Evolutionary conservation across 2,888 invertebrate species (phyloP), one percentile per base, ranked within the genome.

Genomic region (Scelioninae gen. 1): DNA sequence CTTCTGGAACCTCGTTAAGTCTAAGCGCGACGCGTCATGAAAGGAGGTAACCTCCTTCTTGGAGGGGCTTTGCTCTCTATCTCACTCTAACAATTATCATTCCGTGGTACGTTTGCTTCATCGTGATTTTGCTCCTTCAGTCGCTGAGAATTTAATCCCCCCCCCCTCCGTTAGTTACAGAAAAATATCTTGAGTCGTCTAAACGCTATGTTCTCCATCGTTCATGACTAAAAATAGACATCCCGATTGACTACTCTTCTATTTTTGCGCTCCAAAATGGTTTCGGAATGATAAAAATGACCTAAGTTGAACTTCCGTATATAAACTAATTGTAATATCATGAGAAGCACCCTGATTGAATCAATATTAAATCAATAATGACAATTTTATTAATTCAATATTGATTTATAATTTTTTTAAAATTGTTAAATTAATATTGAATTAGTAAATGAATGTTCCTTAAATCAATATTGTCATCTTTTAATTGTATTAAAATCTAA

Each of bases 1-100:
- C 71, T 82, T 82, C 74, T 82, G 74, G 78, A 84, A 83, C 78
- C 83, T 85, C 84, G 83, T 85, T 85, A 85, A 85, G 80, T 71
- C 62, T 66, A 80, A 78, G 83, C 84, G 82, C 82, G 82, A 75
- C 71, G 72, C 72, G 74, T 66, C 74, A 76, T 75, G 78, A 85
- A 86, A 85, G 80, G 85, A 84, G 86, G 85, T 85, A 85, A 86
- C 86, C 85, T 85, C 85, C 83, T 86, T 85, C 83, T 86, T 83
- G 47, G 45, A 68, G 76, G 76, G 81, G 77, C 80, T 85, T 84
- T 85, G 60, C 45, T 76, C 63, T 78, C 81, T 40, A 31, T 77
- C 71, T 76, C 62, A 51, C 47, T 81, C 63, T 40, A 8, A 74
- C 80, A 78, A 78, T 83, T 75, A 63, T 63, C 74, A 55, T 62